phyloP scores from a whole-genome alignment of 2,797 vertebrate genomes.

The Pristis pectinata region DNA sequence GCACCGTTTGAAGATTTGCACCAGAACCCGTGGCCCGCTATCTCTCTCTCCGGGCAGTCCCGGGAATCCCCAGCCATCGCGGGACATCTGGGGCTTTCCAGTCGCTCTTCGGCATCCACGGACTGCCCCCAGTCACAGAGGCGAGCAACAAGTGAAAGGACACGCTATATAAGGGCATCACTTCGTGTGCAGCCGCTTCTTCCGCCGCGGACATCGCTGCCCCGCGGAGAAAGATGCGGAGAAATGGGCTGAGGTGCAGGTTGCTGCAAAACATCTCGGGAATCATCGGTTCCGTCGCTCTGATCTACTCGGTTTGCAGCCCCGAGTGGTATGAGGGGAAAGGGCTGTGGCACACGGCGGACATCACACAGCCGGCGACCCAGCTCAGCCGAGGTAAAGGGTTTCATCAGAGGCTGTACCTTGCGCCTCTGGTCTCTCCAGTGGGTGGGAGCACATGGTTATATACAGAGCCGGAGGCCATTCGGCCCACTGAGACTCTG shows the following conservation, averaged over 20 bases:
- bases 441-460: neutral
- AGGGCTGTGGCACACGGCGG: neutral
- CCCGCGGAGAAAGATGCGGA: neutral
- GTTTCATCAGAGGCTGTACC: neutral
- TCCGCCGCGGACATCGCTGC: neutral
- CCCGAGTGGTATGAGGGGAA: neutral
- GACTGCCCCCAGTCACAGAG: neutral
- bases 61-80: too few relatives aligned
- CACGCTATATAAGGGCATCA: too few relatives aligned
- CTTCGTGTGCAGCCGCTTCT: too few relatives aligned
- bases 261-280: neutral
- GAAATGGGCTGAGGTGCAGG: neutral
- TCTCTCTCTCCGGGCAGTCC: too few relatives aligned
- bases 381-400: conserved; percentile 2
- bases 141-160: too few relatives aligned
- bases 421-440: neutral
- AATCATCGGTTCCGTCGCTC: neutral
- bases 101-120: too few relatives aligned
- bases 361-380: too few relatives aligned
- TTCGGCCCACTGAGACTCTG: neutral
- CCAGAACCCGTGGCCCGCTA: neutral
- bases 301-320: neutral
- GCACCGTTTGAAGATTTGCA: neutral
- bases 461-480: too few relatives aligned
- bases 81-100: neutral